phyloP scores from a whole-genome alignment of 2,113 vertebrate species.

The Enhydra lutris region DNA sequence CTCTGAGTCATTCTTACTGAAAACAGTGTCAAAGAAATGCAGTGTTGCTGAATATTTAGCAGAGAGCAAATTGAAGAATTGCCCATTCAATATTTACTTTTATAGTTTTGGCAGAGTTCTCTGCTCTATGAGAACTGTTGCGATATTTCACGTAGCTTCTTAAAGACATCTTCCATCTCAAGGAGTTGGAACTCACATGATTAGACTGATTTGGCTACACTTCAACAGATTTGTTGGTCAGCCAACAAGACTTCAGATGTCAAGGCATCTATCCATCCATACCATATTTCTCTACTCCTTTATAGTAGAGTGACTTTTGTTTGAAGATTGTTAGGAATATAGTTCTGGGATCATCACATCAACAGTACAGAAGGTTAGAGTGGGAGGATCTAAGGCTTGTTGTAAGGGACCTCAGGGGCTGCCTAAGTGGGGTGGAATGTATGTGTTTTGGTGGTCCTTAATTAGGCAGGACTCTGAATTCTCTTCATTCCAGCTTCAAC shows the following conservation, averaged over 20 bases:
- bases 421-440: not conserved
- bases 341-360: not conserved
- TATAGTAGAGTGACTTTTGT: not conserved
- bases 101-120: constrained; percentile 28
- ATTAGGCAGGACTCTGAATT: not conserved
- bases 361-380: not conserved
- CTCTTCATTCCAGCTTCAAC: not conserved
- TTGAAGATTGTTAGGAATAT: constrained; percentile 17
- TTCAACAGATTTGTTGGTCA: constrained; percentile 14
- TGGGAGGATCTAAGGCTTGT: not conserved
- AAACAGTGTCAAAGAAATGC: constrained; percentile 43
- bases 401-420: not conserved
- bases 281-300: not conserved
- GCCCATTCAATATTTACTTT: constrained; percentile 41
- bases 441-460: not conserved
- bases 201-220: not conserved
- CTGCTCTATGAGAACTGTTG: not conserved
- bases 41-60: constrained; percentile 34
- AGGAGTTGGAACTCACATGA: not conserved
- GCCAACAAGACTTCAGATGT: not conserved
- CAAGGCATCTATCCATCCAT: not conserved
- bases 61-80: constrained; percentile 45
- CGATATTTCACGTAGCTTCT: not conserved
- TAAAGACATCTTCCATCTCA: not conserved
- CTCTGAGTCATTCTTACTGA: constrained; percentile 61